A percentile compares a stretch with the other conserved stretches of the same genome.
phyloP scores from a whole-genome alignment of 2,797 vertebrate species.

The Parambassis ranga region DNA sequence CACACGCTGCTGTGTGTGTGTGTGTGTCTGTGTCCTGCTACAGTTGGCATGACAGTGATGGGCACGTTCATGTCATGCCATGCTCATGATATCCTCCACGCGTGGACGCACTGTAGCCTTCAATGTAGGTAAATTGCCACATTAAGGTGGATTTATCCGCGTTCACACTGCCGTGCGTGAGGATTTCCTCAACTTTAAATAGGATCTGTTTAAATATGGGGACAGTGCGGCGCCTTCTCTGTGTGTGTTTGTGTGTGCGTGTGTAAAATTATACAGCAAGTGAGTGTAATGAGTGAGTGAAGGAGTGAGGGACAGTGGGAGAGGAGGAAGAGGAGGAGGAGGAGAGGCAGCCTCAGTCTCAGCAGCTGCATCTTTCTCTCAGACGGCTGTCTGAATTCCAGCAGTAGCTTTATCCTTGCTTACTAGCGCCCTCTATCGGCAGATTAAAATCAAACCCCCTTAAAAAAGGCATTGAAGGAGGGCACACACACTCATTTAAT shows the following conservation, averaged over 20 bases:
- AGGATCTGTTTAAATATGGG: not conserved
- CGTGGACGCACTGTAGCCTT: not conserved
- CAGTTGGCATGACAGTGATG: not conserved
- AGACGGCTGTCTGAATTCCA: slow-evolving; percentile 66
- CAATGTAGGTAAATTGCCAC: not conserved
- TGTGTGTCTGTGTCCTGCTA: slow-evolving; percentile 29
- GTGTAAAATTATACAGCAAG: slow-evolving; percentile 35
- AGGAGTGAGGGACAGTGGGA: slow-evolving; percentile 19
- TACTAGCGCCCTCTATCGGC: slow-evolving; percentile 82
- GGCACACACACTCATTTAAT: no score
- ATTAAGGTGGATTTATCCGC: not conserved
- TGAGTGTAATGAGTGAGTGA: slow-evolving; percentile 49
- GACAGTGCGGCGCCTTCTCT: not conserved
- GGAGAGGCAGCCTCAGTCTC: slow-evolving; percentile 33
- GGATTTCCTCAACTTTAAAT: slow-evolving; percentile 4
- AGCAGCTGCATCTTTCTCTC: slow-evolving; percentile 67
- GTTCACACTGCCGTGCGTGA: not conserved
- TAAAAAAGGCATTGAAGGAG: no score
- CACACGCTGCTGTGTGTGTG: not conserved
- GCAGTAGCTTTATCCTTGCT: slow-evolving; percentile 72
- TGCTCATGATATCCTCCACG: not conserved
- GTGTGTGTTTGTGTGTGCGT: not conserved
- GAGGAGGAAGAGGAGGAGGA: not conserved
- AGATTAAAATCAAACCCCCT: slow-evolving; percentile 6
- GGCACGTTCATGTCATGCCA: not conserved